phyloP scores from a whole-genome alignment of 2,113 vertebrate species.

The Heteronetta atricapilla region DNA sequence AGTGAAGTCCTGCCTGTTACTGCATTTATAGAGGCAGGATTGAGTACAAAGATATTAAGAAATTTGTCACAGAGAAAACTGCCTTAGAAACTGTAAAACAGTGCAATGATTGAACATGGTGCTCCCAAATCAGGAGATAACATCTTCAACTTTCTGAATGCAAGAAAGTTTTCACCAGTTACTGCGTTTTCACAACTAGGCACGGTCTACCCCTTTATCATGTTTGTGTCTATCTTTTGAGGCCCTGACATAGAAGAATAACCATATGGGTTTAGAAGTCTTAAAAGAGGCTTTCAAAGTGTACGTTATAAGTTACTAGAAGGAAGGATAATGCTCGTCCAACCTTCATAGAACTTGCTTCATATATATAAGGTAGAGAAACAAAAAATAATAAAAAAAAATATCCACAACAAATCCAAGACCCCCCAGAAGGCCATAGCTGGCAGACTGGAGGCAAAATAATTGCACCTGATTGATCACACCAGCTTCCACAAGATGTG shows the following conservation, averaged over 20 bases:
- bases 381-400: background rate
- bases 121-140: background rate
- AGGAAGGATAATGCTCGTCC: background rate
- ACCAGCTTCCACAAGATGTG: background rate
- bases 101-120: background rate
- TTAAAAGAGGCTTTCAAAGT: background rate
- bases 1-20: background rate
- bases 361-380: background rate
- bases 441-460: background rate
- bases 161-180: background rate
- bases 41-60: background rate
- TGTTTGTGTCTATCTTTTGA: background rate
- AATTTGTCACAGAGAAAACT: background rate
- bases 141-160: background rate
- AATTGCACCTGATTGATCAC: background rate
- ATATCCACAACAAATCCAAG: background rate
- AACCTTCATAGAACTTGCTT: background rate
- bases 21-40: background rate
- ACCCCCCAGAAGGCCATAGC: background rate
- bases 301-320: background rate
- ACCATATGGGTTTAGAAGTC: background rate
- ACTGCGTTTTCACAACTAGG: background rate
- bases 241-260: background rate
- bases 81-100: background rate
- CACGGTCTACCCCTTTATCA: background rate